These are phyloP conservation scores for Alentia gelatinosa DNA, from an alignment of 2,888 invertebrate genomes.

Conservation along the genomic window DNA sequence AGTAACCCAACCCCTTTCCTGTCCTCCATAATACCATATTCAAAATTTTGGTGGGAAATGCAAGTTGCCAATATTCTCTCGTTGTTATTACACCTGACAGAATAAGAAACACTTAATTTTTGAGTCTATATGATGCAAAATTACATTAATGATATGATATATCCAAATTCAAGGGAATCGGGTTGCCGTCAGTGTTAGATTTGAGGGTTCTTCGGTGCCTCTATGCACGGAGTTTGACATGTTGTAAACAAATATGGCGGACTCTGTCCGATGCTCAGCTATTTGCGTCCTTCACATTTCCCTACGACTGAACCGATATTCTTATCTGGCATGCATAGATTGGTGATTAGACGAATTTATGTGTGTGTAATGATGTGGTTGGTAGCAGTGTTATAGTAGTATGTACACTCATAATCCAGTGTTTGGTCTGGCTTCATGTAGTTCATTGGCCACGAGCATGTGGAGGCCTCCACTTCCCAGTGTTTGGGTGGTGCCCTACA, in stretches of 20 bases:
- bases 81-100: not conserved
- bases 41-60: conserved; percentile 79
- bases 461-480: not conserved
- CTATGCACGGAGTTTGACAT: conserved; percentile 66
- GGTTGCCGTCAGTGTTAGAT: not conserved
- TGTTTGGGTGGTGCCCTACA: conserved; percentile 1
- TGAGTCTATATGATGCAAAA: not conserved
- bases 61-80: not conserved
- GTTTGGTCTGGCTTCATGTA: too few relatives aligned
- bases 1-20: conserved; percentile 81
- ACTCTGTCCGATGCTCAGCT: conserved; percentile 62
- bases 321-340: not conserved
- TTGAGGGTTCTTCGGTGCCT: not conserved
- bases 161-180: not conserved
- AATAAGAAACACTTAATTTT: not conserved
- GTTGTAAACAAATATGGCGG: conserved; percentile 79
- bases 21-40: conserved; percentile 56
- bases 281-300: conserved; percentile 31
- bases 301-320: not conserved
- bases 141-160: not conserved
- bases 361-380: too few relatives aligned
- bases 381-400: too few relatives aligned
- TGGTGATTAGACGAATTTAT: not conserved
- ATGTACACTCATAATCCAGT: too few relatives aligned
- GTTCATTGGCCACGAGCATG: too few relatives aligned